Percentiles rank a stretch among this genome's conserved stretches.
These are phyloP conservation scores for Lasioglossum malachurum DNA, from an alignment of 2,888 invertebrate genomes.

Conservation along the genomic window DNA sequence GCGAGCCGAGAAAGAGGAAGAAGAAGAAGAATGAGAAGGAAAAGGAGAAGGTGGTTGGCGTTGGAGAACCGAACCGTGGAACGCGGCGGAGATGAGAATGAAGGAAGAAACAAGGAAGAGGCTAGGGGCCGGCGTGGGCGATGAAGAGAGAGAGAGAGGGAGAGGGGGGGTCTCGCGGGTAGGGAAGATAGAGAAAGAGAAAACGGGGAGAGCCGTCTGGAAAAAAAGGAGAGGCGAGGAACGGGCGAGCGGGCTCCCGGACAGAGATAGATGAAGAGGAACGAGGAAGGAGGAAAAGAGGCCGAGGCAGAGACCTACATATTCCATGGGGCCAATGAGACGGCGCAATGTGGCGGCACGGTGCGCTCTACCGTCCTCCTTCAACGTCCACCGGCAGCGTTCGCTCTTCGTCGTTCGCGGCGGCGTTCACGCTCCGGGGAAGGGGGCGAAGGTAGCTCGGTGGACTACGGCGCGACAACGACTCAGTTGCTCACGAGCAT, in stretches of 20 bases:
- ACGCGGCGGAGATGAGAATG: constrained; percentile 16
- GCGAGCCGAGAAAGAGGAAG: not conserved
- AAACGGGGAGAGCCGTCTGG: constrained; percentile 48
- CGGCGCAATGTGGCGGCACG: constrained; percentile 84
- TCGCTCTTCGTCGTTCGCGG: not conserved
- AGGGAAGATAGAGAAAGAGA: constrained; percentile 25
- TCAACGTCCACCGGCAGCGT: constrained; percentile 42
- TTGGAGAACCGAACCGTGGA: constrained; percentile 32
- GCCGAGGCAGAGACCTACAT: constrained; percentile 81
- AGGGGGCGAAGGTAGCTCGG: constrained; percentile 63
- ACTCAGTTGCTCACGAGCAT: constrained; percentile 78
- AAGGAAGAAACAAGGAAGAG: constrained; percentile 22
- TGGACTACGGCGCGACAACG: constrained; percentile 55
- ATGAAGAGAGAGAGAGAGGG: constrained; percentile 13
- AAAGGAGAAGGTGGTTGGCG: constrained; percentile 26
- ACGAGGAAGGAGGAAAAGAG: constrained; percentile 51
- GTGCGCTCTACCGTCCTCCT: constrained; percentile 66
- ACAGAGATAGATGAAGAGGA: not conserved
- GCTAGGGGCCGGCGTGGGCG: constrained; percentile 19
- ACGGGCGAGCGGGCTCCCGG: constrained; percentile 12
- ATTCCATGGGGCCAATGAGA: constrained; percentile 84
- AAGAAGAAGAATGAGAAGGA: not conserved
- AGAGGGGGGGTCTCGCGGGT: not conserved
- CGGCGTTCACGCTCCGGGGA: not conserved
- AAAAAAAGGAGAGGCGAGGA: constrained; percentile 44